Base-by-base conservation (phyloP, 1,140 invertebrate genomes). In the Pogonomyrmex californicus region DNA sequence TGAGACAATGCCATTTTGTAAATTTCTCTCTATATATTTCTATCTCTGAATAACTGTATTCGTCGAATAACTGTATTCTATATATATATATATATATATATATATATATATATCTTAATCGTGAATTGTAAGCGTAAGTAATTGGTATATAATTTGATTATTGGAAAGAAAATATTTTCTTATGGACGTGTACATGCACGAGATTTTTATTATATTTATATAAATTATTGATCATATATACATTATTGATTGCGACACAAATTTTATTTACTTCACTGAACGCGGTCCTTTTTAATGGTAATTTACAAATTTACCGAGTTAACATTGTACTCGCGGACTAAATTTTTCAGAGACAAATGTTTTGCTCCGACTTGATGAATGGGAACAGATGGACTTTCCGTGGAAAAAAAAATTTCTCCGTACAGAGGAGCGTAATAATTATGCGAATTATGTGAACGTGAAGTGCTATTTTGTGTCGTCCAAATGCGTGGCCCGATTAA, bases 401-500 rank as follows among this genome's bases (percentile, higher is more conserved):
- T 4, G 30, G 49, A 65, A 44, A 66, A 44, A 51, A 41, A 47
- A 68, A 33, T 82, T 73, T 82, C 79, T 73, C 79, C 36, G 17
- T n/a, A n/a, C 17, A 70, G 9, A 71, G 47, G 36, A 71, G 66
- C 30, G 66, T 47, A 73, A 73, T 60, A 82, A 82, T 82, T 73
- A 82, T 60, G 41, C 54, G 79, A 82, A 73, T 73, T 73, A 82
- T 41, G 30, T 14, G 65, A 54, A 23, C 51, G 60, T 17, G 17
- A 60, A 82, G 79, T 83, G 68, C 68, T 54, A 68, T 60, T 83
- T 54, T 49, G 56, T 54, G 12, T 56, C n/a, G 77, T 60, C 51
- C 60, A 82, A 82, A 70, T 73, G 68, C 79, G 68, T 73, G 79
- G 68, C 33, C 54, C 68, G 79, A 75, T 83, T 83, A 75, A 83